phyloP scores from a whole-genome alignment of 1,140 invertebrate species.

The Neodiprion pinetum region DNA sequence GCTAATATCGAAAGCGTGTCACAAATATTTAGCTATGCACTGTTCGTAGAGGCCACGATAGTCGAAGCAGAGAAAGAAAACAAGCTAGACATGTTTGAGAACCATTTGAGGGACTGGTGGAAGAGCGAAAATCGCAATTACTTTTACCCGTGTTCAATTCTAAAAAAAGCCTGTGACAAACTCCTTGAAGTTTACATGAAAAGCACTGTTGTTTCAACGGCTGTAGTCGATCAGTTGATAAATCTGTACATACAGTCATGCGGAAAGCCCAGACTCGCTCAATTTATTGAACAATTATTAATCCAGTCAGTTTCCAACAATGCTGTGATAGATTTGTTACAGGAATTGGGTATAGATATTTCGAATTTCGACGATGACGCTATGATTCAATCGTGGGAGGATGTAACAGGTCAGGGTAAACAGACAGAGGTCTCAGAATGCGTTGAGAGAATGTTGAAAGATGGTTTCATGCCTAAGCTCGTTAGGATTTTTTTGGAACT shows the following conservation, averaged over 20 bases:
- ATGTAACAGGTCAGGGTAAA: conserved; percentile 43
- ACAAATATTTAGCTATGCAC: conserved; percentile 42
- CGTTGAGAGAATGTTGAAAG: conserved; percentile 48
- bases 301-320: conserved; percentile 39
- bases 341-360: conserved; percentile 35
- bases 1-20: conserved; percentile 28
- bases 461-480: conserved; percentile 42
- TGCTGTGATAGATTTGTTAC: conserved; percentile 40
- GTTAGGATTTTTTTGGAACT: conserved; percentile 26
- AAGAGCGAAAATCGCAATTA: conserved; percentile 33
- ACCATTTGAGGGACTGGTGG: conserved; percentile 41
- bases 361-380: conserved; percentile 44
- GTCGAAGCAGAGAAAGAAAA: conserved; percentile 34
- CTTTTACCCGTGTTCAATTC: conserved; percentile 33
- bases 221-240: conserved; percentile 44
- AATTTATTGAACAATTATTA: conserved; percentile 39
- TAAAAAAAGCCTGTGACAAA: conserved; percentile 47
- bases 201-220: conserved; percentile 31
- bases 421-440: conserved; percentile 40
- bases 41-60: conserved; percentile 46
- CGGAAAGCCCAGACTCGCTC: conserved; percentile 44
- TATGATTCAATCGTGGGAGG: conserved; percentile 50
- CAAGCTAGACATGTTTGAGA: conserved; percentile 41
- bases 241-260: conserved; percentile 42
- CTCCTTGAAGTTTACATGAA: conserved; percentile 50